A percentile compares a stretch with the other conserved stretches of the same genome.
Conservation (phyloP, 2,888 invertebrate species). For the Parapristionchus giblindavisi region DNA sequence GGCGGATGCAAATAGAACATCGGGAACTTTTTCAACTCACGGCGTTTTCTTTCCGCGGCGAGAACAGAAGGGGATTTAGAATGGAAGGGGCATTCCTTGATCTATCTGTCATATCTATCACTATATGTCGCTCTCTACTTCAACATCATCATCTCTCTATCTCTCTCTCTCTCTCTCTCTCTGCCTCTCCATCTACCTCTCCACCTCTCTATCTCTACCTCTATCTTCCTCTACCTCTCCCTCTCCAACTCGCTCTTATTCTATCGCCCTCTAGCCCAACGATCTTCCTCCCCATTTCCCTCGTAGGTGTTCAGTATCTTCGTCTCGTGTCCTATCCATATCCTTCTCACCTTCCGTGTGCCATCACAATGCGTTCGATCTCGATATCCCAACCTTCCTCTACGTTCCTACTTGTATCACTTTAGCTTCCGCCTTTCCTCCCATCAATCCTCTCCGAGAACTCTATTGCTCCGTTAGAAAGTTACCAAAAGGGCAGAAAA, state of each 20-base stretch:
- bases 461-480: no score
- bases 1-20: no score
- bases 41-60: not conserved
- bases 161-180: not conserved
- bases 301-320: not conserved
- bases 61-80: no score
- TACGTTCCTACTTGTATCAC: no score
- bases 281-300: not conserved
- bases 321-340: not conserved
- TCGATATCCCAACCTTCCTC: no score
- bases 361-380: no score
- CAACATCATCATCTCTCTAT: not conserved
- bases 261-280: not conserved
- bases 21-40: no score
- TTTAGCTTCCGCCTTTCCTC: no score
- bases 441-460: no score
- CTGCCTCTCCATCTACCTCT: not conserved
- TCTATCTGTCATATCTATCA: not conserved
- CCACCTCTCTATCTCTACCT: not conserved
- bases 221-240: not conserved
- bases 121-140: not conserved
- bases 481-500: no score
- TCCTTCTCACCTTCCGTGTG: not conserved
- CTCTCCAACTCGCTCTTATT: not conserved
- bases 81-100: not conserved